Evolutionary conservation across 2,888 invertebrate species (phyloP), one percentile per base, ranked within the genome.

Genomic region (Eristalis tenax): DNA sequence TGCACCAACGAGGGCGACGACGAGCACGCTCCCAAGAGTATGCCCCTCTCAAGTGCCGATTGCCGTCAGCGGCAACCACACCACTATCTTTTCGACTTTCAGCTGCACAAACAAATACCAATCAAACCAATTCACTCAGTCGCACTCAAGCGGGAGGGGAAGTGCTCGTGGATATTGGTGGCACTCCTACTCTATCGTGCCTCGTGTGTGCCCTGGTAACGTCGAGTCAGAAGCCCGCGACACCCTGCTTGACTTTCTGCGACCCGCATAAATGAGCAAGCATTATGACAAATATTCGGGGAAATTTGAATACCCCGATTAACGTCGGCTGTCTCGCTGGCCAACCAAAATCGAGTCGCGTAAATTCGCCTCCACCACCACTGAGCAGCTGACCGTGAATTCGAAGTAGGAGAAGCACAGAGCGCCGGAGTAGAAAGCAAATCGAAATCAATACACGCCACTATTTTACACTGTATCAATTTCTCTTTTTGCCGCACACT

Each of bases 181-280:
- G 38, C 85, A 85, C 82, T 85, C 85, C 69, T 65, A 82, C 85
- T 77, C 61, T 59, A 11, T 13, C 38, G 38, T 38, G 11, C 38
- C 38, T 38, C 38, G 38, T 38, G 13, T 77, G 59, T 38, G 57
- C 64, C 68, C 61, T 32, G 59, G 28, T 26, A 6, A 18, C 3
- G 57, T 38, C 28, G 8, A 74, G 50, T 50, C n/a, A 66, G 57
- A 23, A 69, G 59, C 4, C 57, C 32, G n/a, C 15, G 40, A 35
- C 6, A 6, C 22, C 73, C 66, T 59, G n/a, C 68, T 23, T 13
- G 28, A 6, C 4, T 28, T 83, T 90, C 91, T 92, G 92, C 89
- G 90, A 91, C 91, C 92, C 92, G 90, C 90, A 91, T 91, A 91
- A 90, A 90, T 90, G 91, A 91, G 90, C 92, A 92, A 92, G 91